Conservation (phyloP, 2,888 invertebrate genomes). For the Trypoxylon attenuatum region DNA sequence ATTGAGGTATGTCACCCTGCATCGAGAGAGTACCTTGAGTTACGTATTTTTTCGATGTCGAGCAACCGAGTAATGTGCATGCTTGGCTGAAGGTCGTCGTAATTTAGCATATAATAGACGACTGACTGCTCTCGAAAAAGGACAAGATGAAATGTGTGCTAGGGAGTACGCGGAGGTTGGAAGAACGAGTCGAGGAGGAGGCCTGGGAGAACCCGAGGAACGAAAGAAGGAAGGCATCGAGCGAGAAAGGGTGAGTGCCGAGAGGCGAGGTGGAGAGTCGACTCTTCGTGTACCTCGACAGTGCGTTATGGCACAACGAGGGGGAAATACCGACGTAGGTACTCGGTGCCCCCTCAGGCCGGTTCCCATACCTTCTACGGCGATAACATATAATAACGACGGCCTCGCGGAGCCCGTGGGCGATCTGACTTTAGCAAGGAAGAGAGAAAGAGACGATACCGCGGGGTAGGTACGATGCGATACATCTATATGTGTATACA, state of each 20-base stretch:
- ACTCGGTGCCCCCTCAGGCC: conserved; percentile 62
- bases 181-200: conserved; percentile 19
- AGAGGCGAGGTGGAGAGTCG: conserved; percentile 24
- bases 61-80: conserved; percentile 27
- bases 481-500: conserved; percentile 20
- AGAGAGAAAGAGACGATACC: conserved; percentile 52
- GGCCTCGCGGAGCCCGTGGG: conserved; percentile 68
- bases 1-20: neutral
- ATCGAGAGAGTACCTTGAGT: neutral
- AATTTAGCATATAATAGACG: conserved; percentile 56
- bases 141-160: too few species aligned
- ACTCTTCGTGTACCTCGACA: conserved; percentile 52
- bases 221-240: conserved; percentile 11
- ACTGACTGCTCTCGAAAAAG: conserved; percentile 48
- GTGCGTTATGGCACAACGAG: conserved; percentile 67
- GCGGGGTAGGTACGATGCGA: conserved; percentile 47
- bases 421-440: conserved; percentile 64
- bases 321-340: conserved; percentile 56
- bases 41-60: conserved; percentile 18
- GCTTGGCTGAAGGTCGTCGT: conserved; percentile 49
- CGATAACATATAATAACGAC: conserved; percentile 74
- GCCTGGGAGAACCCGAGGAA: conserved; percentile 23
- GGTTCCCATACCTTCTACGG: conserved; percentile 72
- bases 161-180: conserved; percentile 12
- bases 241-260: conserved; percentile 1